Base-by-base conservation (phyloP, 2,797 vertebrate genomes). In the Neopelma chrysocephalum region DNA sequence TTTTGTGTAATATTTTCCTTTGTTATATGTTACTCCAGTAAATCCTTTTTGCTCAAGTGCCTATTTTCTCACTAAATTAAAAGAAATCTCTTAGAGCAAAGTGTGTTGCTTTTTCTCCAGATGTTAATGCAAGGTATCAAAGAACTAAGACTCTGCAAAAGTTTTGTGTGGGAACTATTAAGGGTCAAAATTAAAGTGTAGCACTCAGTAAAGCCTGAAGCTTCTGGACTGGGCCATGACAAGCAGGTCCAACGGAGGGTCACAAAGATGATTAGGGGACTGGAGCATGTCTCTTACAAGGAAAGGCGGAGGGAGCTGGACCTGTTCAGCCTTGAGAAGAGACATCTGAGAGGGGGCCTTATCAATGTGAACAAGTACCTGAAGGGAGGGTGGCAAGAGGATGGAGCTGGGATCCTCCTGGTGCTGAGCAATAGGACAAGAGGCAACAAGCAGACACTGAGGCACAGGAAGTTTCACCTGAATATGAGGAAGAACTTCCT, bases 191-290 rank as follows among this genome's bases (percentile, higher is more conserved):
- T 51, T 51, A 51, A 51, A 51, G 50, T 51, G 9, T 29, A 51
- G 50, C 26, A 51, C 26, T 51, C 50, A 51, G 50, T 51, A 51
- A 51, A 16, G 50, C 50, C 50, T 27, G 50, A 51, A 51, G 26
- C 26, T 51, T 51, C 26, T 27, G 50, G 50, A 51, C 50, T 27
- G 15, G 26, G 26, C 3, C 48, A 50, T 27, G 15, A 50, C 26
- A 27, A 50, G 26, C 14, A 0, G 7, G 11, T 8, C 20, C 31
- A 62, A 16, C 0, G 0, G 29, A 70, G 5, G 9, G 9, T 32
- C 11, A 60, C 12, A 32, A 15, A 51, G 25, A 10, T 42, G 5
- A 34, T 48, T 12, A 26, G 10, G 6, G 20, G 16, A 26, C 25
- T 18, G 29, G 21, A 56, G 17, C 12, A 64, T 42, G 20, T 31